Evolutionary conservation across 2,797 vertebrate genomes (phyloP).

Genomic region (Anguilla pacifica): DNA sequence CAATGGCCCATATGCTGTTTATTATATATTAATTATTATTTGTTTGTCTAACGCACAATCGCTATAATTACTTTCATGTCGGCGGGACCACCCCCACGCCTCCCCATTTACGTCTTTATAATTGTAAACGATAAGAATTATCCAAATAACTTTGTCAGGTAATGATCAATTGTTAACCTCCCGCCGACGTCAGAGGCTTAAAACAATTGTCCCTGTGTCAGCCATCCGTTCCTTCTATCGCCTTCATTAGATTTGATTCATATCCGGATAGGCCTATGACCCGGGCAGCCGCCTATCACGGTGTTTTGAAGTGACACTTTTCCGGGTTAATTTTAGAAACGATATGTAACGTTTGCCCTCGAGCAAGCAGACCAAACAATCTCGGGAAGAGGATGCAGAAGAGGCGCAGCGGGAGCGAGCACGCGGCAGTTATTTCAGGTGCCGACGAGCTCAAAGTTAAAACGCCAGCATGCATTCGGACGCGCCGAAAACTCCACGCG

Average conservation of each 20-base stretch:
- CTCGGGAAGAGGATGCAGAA: conserved; percentile 79
- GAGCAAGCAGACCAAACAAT: conserved; percentile 80
- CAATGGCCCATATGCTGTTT: background rate
- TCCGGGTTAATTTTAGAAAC: conserved; percentile 81
- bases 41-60: background rate
- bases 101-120: background rate
- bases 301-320: conserved; percentile 80
- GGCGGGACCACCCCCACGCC: background rate
- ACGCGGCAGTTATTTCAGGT: conserved; percentile 75
- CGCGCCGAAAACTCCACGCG: background rate
- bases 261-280: conserved; percentile 70
- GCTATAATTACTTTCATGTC: background rate
- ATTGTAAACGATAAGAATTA: background rate
- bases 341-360: conserved; percentile 70
- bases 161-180: conserved; percentile 19
- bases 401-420: conserved; percentile 51
- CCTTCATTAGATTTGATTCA: conserved; percentile 68
- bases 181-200: conserved; percentile 3
- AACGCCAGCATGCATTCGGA: conserved; percentile 40
- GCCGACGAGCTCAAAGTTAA: conserved; percentile 59
- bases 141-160: background rate
- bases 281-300: conserved; percentile 71
- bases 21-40: background rate
- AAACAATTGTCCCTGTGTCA: conserved; percentile 52
- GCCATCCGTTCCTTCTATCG: conserved; percentile 56